Percentiles rank a stretch among this genome's conserved stretches.
Conservation (phyloP, 2,113 vertebrate genomes). For the Brachirus orientalis region DNA sequence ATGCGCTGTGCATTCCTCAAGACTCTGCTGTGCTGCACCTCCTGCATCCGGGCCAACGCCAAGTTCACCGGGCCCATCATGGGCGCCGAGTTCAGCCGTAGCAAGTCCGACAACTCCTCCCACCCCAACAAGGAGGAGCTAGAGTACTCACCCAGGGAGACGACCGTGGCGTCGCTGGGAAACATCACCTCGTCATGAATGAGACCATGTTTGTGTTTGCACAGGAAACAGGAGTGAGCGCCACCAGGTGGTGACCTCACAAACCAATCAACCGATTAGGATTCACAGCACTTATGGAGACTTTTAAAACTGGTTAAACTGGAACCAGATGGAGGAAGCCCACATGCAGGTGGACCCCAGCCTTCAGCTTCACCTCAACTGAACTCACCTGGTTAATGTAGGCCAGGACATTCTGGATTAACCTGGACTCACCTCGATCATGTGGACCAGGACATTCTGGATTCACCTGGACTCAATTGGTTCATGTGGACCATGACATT, state of each 20-base stretch:
- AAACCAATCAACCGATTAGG: neutral
- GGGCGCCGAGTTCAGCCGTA: constrained; percentile 93
- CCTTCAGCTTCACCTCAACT: neutral
- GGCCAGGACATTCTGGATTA: constrained; percentile 14
- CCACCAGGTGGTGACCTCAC: neutral
- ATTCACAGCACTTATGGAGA: constrained; percentile 28
- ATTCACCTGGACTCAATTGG: constrained; percentile 4
- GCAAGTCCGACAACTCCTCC: constrained; percentile 96
- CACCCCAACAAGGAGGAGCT: constrained; percentile 94
- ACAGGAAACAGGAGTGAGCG: constrained; percentile 5
- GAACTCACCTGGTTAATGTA: constrained; percentile 3
- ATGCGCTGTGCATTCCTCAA: constrained; percentile 95
- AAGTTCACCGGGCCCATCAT: constrained; percentile 90
- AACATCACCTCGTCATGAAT: constrained; percentile 88
- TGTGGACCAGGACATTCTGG: too few relatives aligned
- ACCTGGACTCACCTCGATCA: neutral
- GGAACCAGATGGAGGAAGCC: constrained; percentile 19
- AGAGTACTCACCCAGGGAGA: constrained; percentile 86
- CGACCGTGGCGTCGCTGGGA: constrained; percentile 88
- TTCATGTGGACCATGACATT: too few relatives aligned
- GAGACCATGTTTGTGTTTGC: constrained; percentile 17
- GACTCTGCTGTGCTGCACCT: constrained; percentile 90
- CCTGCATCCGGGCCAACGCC: constrained; percentile 80
- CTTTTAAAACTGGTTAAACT: constrained; percentile 15
- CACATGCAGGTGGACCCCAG: neutral